Evolutionary conservation across 1,140 invertebrate genomes (phyloP), one percentile per base, ranked within the genome.

Genomic region (Drosophila chauvacae): DNA sequence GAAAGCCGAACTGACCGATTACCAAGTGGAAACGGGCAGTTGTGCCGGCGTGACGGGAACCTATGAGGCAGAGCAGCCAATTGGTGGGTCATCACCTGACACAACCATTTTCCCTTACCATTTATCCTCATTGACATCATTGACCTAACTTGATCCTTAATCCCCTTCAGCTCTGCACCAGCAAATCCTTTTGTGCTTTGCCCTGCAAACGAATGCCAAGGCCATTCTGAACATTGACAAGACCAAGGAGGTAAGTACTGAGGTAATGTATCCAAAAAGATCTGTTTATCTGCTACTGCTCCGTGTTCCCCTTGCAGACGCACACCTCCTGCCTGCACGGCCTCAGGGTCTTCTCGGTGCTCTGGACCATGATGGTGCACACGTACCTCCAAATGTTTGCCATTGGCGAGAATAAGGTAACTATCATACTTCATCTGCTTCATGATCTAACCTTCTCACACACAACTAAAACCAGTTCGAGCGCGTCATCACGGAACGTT

Each of bases 291-390:
- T 64, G 41, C 50, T 44, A 51, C 28, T 75, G 33, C 20, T 53
- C 11, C 39, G 7, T 26, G 59, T 30, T 35, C 45, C 39, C 23
- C 71, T 71, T 71, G 16, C 57, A 95, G 72, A 95, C 96, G 37
- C 95, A 95, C 28, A 94, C 97, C 3, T 95, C 95, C 50, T 97
- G 96, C 83, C 93, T 97, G n/a, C 96, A 97, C 80, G 97, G 97
- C 2, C 93, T 98, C 44, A 94, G 97, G 51, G 97, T 98, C 47
- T 93, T 98, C 66, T 97, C 96, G 10, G 95, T 98, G 63, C 94
- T 95, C 1, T 98, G 97, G 97, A 97, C 98, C n/a, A 96, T 98
- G 70, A 94, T 98, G 94, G 97, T 98, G 6, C 97, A 98, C 91
- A 97, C 97, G 1, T 97, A 97, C 92, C 93, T 97, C 18, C 95